Evolutionary conservation across 2,113 vertebrate species (phyloP).

Genomic region (Pollimyrus isidori): DNA sequence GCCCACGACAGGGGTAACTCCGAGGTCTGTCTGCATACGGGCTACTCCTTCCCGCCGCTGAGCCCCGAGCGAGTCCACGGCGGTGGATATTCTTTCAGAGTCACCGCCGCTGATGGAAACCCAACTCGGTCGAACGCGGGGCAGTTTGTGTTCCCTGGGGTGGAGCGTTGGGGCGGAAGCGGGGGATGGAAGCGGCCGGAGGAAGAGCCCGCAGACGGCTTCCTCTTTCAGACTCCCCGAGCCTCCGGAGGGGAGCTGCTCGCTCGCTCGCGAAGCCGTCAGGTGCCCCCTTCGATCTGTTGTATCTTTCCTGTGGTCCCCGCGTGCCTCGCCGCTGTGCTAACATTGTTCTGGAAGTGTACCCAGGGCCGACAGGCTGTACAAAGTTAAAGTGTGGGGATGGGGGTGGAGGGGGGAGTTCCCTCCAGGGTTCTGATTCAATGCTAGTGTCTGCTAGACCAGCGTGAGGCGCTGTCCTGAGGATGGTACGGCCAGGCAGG

Average conservation of each 20-base stretch:
- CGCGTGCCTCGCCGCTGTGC: neutral
- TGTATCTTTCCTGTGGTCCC: neutral
- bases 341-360: neutral
- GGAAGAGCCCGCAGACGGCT: neutral
- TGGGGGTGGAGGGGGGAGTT: too few species aligned
- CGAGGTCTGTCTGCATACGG: neutral
- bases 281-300: conserved; percentile 15
- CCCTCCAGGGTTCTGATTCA: neutral
- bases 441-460: neutral
- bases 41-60: neutral
- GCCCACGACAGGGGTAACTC: neutral
- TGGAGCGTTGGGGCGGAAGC: neutral
- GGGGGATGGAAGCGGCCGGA: neutral
- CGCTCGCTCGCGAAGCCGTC: neutral
- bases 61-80: neutral
- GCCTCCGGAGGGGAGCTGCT: neutral
- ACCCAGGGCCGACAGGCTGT: neutral
- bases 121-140: neutral
- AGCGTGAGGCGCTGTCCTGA: neutral
- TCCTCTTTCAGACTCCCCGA: neutral
- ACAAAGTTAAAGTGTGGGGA: neutral
- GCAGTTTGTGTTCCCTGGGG: neutral
- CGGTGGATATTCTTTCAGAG: neutral
- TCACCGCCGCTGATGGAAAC: neutral
- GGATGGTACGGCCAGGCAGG: too few species aligned